These are phyloP conservation scores for Magallana nippona DNA, from an alignment of 2,888 invertebrate species.

Conservation along the genomic window DNA sequence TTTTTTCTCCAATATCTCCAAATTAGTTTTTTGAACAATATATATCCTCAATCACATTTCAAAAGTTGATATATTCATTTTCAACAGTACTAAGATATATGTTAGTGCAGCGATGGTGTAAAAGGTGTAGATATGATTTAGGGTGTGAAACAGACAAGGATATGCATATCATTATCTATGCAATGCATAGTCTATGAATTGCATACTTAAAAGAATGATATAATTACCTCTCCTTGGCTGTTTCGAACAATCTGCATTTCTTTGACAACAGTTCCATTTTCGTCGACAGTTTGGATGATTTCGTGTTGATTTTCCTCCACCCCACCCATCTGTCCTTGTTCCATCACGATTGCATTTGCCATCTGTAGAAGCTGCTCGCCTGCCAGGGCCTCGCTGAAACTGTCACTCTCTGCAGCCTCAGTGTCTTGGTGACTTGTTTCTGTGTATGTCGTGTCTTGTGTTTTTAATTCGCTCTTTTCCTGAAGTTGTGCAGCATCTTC, in stretches of 20 bases:
- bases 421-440: conserved; percentile 9
- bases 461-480: not conserved
- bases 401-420: not conserved
- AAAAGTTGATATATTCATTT: too few relatives aligned
- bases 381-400: conserved; percentile 45
- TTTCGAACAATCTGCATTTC: conserved; percentile 31
- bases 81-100: too few relatives aligned
- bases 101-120: too few relatives aligned
- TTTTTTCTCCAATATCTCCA: too few relatives aligned
- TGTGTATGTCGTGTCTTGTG: conserved; percentile 6
- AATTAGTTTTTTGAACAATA: too few relatives aligned
- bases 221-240: not conserved
- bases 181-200: too few relatives aligned
- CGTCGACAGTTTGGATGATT: conserved; percentile 1
- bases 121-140: too few relatives aligned
- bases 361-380: conserved; percentile 52
- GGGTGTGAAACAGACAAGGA: too few relatives aligned
- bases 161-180: too few relatives aligned
- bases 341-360: conserved; percentile 45
- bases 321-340: conserved; percentile 21
- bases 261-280: not conserved
- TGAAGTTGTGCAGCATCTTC: not conserved
- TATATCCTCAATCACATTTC: too few relatives aligned
- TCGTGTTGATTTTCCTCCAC: not conserved
- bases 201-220: too few relatives aligned